Conservation (phyloP, 2,797 vertebrate species). For the Propithecus deckenii region DNA sequence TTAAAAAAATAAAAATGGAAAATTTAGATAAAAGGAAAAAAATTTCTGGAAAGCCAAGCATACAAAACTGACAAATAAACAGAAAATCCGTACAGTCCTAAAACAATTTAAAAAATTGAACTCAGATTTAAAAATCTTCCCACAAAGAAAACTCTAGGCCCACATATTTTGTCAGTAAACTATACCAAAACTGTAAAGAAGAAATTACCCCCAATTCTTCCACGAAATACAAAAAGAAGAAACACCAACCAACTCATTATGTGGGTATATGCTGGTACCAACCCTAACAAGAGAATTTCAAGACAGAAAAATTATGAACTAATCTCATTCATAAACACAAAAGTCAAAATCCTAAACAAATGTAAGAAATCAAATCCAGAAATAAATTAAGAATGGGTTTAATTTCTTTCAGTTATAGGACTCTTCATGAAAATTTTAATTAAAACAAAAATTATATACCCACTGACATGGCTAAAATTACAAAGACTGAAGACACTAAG, state of each 20-base stretch:
- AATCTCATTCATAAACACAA: background rate
- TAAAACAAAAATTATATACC: background rate
- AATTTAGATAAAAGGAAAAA: background rate
- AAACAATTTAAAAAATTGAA: background rate
- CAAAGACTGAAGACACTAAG: background rate
- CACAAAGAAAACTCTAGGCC: conserved; percentile 2
- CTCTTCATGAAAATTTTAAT: background rate
- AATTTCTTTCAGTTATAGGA: background rate
- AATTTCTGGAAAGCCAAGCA: background rate
- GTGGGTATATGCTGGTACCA: background rate
- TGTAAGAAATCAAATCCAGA: background rate
- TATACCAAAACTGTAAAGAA: background rate
- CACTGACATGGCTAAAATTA: background rate
- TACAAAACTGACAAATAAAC: background rate
- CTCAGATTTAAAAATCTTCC: background rate
- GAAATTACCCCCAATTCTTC: background rate
- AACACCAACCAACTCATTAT: background rate
- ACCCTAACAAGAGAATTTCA: conserved; percentile 1
- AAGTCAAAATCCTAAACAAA: background rate
- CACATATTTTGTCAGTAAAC: background rate
- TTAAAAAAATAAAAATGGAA: conserved; percentile 8
- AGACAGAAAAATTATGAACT: conserved; percentile 19
- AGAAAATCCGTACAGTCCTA: background rate
- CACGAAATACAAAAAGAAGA: background rate
- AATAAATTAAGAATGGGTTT: background rate